Conservation (phyloP, 1,140 invertebrate species). For the Arctopsyche grandis region DNA sequence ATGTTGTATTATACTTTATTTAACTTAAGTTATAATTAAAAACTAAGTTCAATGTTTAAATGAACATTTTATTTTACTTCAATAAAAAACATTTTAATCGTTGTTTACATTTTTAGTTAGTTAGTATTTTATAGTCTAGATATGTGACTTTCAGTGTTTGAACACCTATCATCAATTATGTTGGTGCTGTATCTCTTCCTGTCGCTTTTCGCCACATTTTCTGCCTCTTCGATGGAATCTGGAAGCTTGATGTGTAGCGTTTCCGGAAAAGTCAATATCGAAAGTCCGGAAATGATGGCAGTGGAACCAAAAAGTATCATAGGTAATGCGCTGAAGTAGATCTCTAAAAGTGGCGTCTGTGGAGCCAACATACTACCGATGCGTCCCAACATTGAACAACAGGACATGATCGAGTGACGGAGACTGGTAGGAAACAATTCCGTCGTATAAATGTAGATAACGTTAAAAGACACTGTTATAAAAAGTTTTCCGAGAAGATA, state of each 20-base stretch:
- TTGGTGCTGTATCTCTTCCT: neutral
- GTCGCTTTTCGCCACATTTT: slow-evolving; percentile 61
- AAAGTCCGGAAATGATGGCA: slow-evolving; percentile 65
- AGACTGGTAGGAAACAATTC: slow-evolving; percentile 67
- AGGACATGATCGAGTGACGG: slow-evolving; percentile 62
- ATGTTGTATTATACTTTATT: too few relatives aligned
- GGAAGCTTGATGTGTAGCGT: slow-evolving; percentile 70
- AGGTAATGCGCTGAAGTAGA: slow-evolving; percentile 59
- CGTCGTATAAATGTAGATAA: slow-evolving; percentile 65
- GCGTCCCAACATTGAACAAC: slow-evolving; percentile 66
- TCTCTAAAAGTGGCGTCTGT: slow-evolving; percentile 64
- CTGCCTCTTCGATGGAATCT: slow-evolving; percentile 72
- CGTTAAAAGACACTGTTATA: slow-evolving; percentile 65
- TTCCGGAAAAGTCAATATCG: slow-evolving; percentile 72
- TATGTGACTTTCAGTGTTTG: neutral
- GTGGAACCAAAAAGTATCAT: slow-evolving; percentile 69
- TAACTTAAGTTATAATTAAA: neutral
- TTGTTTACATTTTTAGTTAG: neutral
- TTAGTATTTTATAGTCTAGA: neutral
- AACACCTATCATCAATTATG: neutral
- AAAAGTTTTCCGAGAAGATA: slow-evolving; percentile 68
- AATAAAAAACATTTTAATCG: neutral
- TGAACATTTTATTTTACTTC: neutral
- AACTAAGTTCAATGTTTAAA: neutral
- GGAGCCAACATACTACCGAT: slow-evolving; percentile 67